Percentiles rank a stretch among this genome's conserved stretches.
phyloP scores from a whole-genome alignment of 2,888 invertebrate species.

The Caenorhabditis virilis region DNA sequence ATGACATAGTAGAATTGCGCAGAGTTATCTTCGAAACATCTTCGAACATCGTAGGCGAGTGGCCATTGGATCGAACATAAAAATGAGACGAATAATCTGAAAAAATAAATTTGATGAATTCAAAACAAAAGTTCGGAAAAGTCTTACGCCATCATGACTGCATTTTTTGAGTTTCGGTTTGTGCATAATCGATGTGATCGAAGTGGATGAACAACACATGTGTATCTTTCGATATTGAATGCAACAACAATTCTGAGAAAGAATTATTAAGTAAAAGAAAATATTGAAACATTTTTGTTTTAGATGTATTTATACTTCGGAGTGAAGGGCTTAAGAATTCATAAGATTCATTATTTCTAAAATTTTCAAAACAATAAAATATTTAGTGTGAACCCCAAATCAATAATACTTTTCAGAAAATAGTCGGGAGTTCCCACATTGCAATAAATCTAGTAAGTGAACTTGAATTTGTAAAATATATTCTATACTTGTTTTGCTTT shows the following conservation, averaged over 20 bases:
- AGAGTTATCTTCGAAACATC: slow-evolving; percentile 51
- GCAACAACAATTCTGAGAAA: slow-evolving; percentile 66
- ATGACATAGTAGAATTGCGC: slow-evolving; percentile 58
- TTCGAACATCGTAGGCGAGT: slow-evolving; percentile 57
- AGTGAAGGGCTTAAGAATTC: not conserved
- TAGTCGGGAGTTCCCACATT: too few species aligned
- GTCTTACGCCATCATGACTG: slow-evolving; percentile 51
- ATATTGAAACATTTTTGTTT: not conserved
- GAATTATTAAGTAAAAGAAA: slow-evolving; percentile 4
- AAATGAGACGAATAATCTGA: slow-evolving; percentile 51
- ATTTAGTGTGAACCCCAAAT: not conserved
- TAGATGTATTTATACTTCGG: not conserved
- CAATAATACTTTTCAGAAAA: too few species aligned
- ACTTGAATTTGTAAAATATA: too few species aligned
- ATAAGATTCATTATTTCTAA: not conserved
- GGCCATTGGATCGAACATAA: slow-evolving; percentile 68
- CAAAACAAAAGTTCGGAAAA: not conserved
- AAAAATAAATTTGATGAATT: slow-evolving; percentile 2
- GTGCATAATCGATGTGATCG: slow-evolving; percentile 62
- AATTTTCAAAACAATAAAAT: not conserved
- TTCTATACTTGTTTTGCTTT: too few species aligned
- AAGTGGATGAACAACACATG: slow-evolving; percentile 67
- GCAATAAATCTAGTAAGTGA: too few species aligned
- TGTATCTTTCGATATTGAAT: slow-evolving; percentile 68
- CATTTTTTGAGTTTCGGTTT: slow-evolving; percentile 48